phyloP scores from a whole-genome alignment of 2,797 vertebrate genomes.

The Jordanella pulchra region DNA sequence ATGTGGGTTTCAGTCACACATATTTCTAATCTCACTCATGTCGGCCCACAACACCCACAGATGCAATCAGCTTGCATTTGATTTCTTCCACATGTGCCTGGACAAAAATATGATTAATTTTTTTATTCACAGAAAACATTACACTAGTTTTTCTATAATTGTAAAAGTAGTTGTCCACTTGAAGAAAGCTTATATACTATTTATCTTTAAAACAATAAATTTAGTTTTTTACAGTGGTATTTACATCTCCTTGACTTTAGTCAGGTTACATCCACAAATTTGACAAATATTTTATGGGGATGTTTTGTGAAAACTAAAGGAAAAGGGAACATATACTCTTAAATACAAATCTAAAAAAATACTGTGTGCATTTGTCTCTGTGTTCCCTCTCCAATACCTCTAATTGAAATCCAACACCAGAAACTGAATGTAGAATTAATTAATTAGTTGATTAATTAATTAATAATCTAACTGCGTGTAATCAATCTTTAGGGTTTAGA shows the following conservation, averaged over 20 bases:
- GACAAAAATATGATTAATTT: neutral
- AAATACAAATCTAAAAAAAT: neutral
- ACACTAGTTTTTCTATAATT: neutral
- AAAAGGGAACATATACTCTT: neutral
- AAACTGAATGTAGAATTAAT: neutral
- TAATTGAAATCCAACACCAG: no score
- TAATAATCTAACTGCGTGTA: neutral
- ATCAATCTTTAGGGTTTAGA: neutral
- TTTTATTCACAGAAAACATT: neutral
- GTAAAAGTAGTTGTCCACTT: neutral
- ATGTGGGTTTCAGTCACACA: slow-evolving; percentile 20
- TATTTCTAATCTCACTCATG: slow-evolving; percentile 5
- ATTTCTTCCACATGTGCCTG: slow-evolving; percentile 5
- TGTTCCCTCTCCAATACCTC: neutral
- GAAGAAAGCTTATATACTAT: neutral
- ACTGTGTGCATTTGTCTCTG: neutral
- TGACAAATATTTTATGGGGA: neutral
- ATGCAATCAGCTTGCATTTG: slow-evolving; percentile 9
- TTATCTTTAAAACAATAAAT: neutral
- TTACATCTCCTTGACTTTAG: neutral
- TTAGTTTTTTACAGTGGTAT: neutral
- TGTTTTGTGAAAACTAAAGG: neutral
- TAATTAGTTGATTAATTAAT: neutral
- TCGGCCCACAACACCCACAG: slow-evolving; percentile 20
- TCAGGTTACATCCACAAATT: neutral